Conservation (phyloP, 2,888 invertebrate species). For the Cephus pygmeus region DNA sequence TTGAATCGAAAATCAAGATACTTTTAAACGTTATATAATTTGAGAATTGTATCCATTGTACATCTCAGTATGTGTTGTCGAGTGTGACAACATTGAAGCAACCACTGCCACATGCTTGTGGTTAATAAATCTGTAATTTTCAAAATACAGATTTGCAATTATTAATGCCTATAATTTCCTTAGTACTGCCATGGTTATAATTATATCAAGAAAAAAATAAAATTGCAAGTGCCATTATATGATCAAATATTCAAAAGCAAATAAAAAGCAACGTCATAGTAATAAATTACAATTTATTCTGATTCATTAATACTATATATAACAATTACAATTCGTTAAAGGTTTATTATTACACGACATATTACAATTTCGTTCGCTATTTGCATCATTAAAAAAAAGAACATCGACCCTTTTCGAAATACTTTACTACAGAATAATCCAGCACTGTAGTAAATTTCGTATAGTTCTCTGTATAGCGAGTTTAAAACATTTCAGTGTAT, state of each 20-base stretch:
- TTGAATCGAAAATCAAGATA: slow-evolving; percentile 1
- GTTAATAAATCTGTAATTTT: slow-evolving; percentile 9
- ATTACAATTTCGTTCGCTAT: slow-evolving; percentile 1
- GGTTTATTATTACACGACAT: background rate
- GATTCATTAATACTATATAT: slow-evolving; percentile 51
- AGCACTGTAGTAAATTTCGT: slow-evolving; percentile 6
- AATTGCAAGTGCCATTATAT: slow-evolving; percentile 9
- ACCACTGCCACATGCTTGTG: background rate
- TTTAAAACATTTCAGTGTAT: background rate
- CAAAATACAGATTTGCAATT: background rate
- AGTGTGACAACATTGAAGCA: background rate
- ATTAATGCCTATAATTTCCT: background rate
- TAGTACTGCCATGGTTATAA: background rate
- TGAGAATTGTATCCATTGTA: background rate
- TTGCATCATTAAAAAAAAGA: background rate
- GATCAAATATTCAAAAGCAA: slow-evolving; percentile 7
- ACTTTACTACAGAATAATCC: slow-evolving; percentile 15
- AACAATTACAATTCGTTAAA: slow-evolving; percentile 31
- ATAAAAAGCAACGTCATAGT: slow-evolving; percentile 33
- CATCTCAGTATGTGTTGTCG: background rate
- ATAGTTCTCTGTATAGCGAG: background rate
- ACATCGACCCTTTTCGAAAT: slow-evolving; percentile 1
- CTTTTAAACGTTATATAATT: background rate
- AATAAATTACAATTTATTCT: slow-evolving; percentile 65
- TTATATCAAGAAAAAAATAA: background rate